A percentile compares a stretch with the other conserved stretches of the same genome.
Conservation (phyloP, 1,140 invertebrate species). For the Onthophagus taurus region DNA sequence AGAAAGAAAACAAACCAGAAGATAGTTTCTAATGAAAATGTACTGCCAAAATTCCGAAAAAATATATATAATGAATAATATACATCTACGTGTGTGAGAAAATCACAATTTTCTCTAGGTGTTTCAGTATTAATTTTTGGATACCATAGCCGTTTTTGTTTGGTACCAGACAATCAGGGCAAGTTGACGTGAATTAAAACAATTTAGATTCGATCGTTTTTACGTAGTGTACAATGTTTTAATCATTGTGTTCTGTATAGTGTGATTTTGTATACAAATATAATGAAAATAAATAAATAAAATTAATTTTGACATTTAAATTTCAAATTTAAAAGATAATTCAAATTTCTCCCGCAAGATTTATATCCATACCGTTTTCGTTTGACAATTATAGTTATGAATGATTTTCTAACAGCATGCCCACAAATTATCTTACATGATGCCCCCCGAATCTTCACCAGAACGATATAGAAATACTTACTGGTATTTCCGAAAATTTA, state of each 20-base stretch:
- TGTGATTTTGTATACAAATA: constrained; percentile 11
- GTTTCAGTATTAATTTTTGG: constrained; percentile 9
- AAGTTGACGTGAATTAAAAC: constrained; percentile 3
- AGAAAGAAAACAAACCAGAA: not conserved
- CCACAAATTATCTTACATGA: too few relatives aligned
- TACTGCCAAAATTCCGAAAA: constrained; percentile 9
- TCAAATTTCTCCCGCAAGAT: too few relatives aligned
- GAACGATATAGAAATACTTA: too few relatives aligned
- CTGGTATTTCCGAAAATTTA: too few relatives aligned
- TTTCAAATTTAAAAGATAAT: too few relatives aligned
- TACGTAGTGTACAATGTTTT: not conserved
- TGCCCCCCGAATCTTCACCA: too few relatives aligned
- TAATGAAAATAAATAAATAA: not conserved
- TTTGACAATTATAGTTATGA: too few relatives aligned
- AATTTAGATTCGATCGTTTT: not conserved
- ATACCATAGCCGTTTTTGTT: constrained; percentile 4
- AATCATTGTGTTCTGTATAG: constrained; percentile 10
- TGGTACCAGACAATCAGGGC: constrained; percentile 9
- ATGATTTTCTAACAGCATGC: too few relatives aligned
- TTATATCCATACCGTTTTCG: too few relatives aligned
- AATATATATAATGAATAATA: constrained; percentile 2
- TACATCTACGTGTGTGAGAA: not conserved
- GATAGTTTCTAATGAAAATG: constrained; percentile 8
- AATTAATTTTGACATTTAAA: too few relatives aligned
- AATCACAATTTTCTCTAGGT: constrained; percentile 4